Base-by-base conservation (phyloP, 2,888 invertebrate genomes). In the Nomada ferruginata region DNA sequence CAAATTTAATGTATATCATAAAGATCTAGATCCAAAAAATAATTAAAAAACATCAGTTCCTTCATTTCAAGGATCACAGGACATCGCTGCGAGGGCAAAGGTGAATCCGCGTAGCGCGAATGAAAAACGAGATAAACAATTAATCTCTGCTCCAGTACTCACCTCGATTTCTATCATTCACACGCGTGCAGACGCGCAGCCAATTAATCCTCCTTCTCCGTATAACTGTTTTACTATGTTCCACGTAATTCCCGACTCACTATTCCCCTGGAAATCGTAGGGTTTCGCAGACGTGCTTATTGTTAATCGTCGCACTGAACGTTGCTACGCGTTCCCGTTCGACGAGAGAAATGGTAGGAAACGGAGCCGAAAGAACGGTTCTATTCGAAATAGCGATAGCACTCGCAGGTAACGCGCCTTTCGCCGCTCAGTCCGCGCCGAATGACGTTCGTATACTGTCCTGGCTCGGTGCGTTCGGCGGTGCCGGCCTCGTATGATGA, bases 391-490 rank as follows among this genome's bases (percentile, higher is more conserved):
- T 76, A 53, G 53, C 44, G 72, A 72, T 61, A 68, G 76, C 66
- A 70, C 57, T 73, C 77, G 71, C 55, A 77, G 63, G 53, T 64
- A 65, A 71, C 73, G 80, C 85, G 76, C 78, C 77, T 87, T 79
- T 83, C 78, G 79, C 60, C 70, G 87, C 36, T 86, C 89, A 86
- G 84, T 84, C 68, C 87, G 85, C 88, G 84, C 79, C 87, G 89
- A 87, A 89, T 84, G 89, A 85, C 89, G 89, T 84, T 82, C 82
- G 88, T 84, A 79, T 69, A 90, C 89, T 89, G 89, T 84, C 89
- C 78, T 76, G 84, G 70, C 84, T 79, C 73, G 82, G 82, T 82
- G 82, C 89, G 83, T 87, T 86, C 86, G 82, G 60, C 84, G 83
- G 81, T 80, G 79, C 81, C 85, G 75, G 83, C 86, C 86, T 88